Evolutionary conservation across 2,888 invertebrate species (phyloP), one percentile per base, ranked within the genome.

Genomic region (Linyphia triangularis): DNA sequence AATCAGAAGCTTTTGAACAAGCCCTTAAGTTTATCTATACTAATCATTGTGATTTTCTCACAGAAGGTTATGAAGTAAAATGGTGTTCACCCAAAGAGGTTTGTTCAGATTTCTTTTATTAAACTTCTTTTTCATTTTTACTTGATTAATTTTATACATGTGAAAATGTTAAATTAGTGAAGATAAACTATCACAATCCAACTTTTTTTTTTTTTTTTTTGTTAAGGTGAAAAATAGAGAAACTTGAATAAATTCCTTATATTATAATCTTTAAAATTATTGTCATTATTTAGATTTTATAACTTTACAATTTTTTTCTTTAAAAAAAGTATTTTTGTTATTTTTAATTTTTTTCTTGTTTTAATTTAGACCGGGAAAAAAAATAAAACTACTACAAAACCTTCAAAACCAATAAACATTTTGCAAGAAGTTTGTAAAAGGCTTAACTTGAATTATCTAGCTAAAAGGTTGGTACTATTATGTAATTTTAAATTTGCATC

Each of bases 1-100:
- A 94, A 78, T 94, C 95, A 0, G 94, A 95, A 75, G 95, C 96
- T 85, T 96, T 97, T 92, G 94, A 95, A 86, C 94, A 96, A 89
- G 93, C 96, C n/a, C 92, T 97, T 7, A 92, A 93, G 84, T 95
- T 93, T 92, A 94, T 96, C 91, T 97, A 97, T 92, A 95, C 95
- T 0, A 95, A 95, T 5, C 93, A 93, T 0, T 96, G 96, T 91
- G 95, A 95, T 91, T 94, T 96, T 24, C 92, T 94, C 0, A 93
- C 93, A 73, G 90, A 93, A 40, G 95, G 92, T 6, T 85, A 91
- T 22, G 91, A 91, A 88, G 91, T 92, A 1, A 78, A 85, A 16
- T 77, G 78, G 75, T 10, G 19, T n/a, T 2, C 26, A 19, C 6
- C 28, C 6, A 67, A 81, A 82, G 81, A 75, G 75, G 67, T 75